A percentile compares a stretch with the other conserved stretches of the same genome.
Evolutionary conservation across 2,888 invertebrate species (phyloP).

Genomic region (Pseudeuparius sepicola): DNA sequence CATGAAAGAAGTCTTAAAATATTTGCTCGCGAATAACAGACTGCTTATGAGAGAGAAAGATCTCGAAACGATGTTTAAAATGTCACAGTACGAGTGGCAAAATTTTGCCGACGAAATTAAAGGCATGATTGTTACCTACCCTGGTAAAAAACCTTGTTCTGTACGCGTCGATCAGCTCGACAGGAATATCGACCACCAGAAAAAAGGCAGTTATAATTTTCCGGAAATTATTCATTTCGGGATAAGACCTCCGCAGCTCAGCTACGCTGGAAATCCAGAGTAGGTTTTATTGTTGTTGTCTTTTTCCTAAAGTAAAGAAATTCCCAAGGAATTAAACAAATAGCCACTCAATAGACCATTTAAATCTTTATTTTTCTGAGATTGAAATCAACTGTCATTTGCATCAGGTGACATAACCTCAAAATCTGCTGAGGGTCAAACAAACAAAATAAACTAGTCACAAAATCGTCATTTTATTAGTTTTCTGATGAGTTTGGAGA

Average conservation of each 20-base stretch:
- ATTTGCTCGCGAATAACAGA: slow-evolving; percentile 68
- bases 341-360: no score
- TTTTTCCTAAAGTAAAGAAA: no score
- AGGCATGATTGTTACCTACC: slow-evolving; percentile 85
- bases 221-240: slow-evolving; percentile 95
- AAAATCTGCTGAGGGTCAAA: no score
- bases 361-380: no score
- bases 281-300: no score
- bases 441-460: no score
- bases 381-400: no score
- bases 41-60: slow-evolving; percentile 63
- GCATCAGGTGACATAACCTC: no score
- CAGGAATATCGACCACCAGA: slow-evolving; percentile 52
- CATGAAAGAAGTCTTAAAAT: slow-evolving; percentile 85
- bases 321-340: no score
- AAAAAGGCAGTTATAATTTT: slow-evolving; percentile 46
- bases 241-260: slow-evolving; percentile 87
- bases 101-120: slow-evolving; percentile 80
- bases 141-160: slow-evolving; percentile 90
- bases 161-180: slow-evolving; percentile 93
- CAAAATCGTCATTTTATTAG: no score
- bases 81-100: slow-evolving; percentile 84
- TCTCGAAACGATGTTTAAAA: slow-evolving; percentile 55
- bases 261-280: slow-evolving; percentile 93
- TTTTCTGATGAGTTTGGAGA: no score